These are phyloP conservation scores for Automeris io DNA, from an alignment of 2,888 invertebrate genomes.

Conservation along the genomic window DNA sequence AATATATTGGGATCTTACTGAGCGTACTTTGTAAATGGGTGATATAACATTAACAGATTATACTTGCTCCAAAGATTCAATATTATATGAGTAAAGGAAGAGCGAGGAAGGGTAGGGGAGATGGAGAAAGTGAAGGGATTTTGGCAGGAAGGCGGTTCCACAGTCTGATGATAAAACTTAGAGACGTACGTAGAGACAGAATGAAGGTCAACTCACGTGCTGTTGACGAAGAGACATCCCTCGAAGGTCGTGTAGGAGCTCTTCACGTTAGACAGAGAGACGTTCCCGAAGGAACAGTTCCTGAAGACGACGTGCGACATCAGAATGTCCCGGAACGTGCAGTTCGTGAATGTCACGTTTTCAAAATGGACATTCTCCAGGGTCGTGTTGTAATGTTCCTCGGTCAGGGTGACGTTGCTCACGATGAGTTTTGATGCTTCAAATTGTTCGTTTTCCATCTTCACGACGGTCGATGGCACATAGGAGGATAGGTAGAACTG, in stretches of 20 bases:
- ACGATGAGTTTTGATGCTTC: conserved; percentile 41
- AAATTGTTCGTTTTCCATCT: conserved; percentile 50
- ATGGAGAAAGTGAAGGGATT: too few species aligned
- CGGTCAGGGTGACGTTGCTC: conserved; percentile 43
- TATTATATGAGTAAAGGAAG: too few species aligned
- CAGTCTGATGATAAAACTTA: too few species aligned
- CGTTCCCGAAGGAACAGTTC: conserved; percentile 82
- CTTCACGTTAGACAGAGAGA: conserved; percentile 83
- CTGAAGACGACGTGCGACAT: conserved; percentile 84
- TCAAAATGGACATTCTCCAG: conserved; percentile 79
- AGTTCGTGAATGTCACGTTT: conserved; percentile 78
- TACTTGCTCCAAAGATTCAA: too few species aligned
- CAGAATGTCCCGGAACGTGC: conserved; percentile 81
- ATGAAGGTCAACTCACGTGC: conserved; percentile 78
- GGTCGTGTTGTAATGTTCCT: conserved; percentile 75
- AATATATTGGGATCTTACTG: too few species aligned
- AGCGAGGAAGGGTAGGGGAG: too few species aligned
- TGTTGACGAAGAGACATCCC: conserved; percentile 78
- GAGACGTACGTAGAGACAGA: neutral
- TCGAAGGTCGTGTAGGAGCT: conserved; percentile 82
- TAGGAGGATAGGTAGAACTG: conserved; percentile 76
- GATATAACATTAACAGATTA: too few species aligned
- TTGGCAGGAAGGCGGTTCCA: too few species aligned
- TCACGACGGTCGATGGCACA: conserved; percentile 64
- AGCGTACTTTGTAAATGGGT: too few species aligned